A percentile compares a stretch with the other conserved stretches of the same genome.
Evolutionary conservation across 2,888 invertebrate genomes (phyloP).

Genomic region (Ctena decussata): DNA sequence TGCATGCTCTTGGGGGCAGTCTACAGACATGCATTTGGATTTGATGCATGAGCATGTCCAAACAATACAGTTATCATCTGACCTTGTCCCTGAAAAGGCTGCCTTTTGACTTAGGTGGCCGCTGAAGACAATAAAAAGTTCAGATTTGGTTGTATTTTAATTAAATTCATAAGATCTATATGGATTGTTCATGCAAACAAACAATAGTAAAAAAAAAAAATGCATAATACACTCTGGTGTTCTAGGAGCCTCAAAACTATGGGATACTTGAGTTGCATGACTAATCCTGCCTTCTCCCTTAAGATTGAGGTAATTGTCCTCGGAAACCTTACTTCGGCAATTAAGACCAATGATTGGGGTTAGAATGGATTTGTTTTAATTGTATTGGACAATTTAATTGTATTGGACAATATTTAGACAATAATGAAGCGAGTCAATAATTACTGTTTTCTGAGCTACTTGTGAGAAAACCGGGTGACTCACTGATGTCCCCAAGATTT

Average conservation of each 20-base stretch:
- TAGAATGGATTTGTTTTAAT: background rate
- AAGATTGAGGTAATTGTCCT: background rate
- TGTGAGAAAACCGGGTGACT: background rate
- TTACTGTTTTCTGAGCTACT: background rate
- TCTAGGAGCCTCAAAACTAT: too few relatives aligned
- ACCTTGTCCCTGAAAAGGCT: too few relatives aligned
- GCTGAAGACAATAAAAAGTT: too few relatives aligned
- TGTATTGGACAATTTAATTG: background rate
- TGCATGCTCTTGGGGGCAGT: background rate
- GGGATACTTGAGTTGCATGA: too few relatives aligned
- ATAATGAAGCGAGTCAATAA: background rate
- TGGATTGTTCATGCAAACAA: too few relatives aligned
- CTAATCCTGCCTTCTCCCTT: background rate
- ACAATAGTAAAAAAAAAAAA: too few relatives aligned
- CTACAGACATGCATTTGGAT: too few relatives aligned
- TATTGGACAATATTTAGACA: conserved; percentile 7
- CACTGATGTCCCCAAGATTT: background rate
- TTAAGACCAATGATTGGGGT: background rate
- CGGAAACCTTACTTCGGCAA: background rate
- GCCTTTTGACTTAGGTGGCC: too few relatives aligned
- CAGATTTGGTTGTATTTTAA: too few relatives aligned
- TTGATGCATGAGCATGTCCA: background rate
- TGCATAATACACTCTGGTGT: too few relatives aligned
- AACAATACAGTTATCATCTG: background rate
- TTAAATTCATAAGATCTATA: too few relatives aligned